phyloP scores from a whole-genome alignment of 64 coral and sea anemone species.

The Astreopora myriophthalma region DNA sequence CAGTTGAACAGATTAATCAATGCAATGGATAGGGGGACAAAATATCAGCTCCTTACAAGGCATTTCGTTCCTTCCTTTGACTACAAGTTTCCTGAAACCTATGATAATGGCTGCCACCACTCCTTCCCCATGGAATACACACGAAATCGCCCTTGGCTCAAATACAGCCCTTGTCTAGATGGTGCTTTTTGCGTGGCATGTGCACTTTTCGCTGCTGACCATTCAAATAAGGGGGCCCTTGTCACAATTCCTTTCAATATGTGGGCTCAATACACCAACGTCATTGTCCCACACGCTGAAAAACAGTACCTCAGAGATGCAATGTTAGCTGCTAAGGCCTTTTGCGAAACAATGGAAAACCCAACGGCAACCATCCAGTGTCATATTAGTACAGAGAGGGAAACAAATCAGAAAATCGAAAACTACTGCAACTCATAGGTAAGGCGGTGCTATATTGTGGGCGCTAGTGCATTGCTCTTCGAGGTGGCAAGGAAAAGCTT shows the following conservation, averaged over 20 bases:
- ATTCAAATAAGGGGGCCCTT: slow-evolving; percentile 7
- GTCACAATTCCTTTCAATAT: slow-evolving; percentile 33
- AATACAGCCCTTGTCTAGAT: slow-evolving; percentile 66
- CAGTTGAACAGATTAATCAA: not conserved
- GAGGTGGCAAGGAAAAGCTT: not conserved
- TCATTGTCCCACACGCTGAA: slow-evolving; percentile 19
- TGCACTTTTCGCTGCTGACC: slow-evolving; percentile 21
- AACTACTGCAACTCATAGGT: not conserved
- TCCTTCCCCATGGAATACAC: slow-evolving; percentile 52
- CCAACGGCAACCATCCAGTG: not conserved
- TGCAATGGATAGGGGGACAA: slow-evolving; percentile 11
- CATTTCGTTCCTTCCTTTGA: slow-evolving; percentile 21
- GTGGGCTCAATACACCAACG: slow-evolving; percentile 14
- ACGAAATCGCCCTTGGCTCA: slow-evolving; percentile 58
- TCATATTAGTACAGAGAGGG: not conserved
- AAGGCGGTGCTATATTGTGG: not conserved
- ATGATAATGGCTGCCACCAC: slow-evolving; percentile 37
- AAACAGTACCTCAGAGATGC: slow-evolving; percentile 44
- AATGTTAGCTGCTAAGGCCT: slow-evolving; percentile 24
- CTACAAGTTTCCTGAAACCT: slow-evolving; percentile 22
- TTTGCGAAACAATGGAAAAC: slow-evolving; percentile 22
- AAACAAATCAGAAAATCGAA: not conserved
- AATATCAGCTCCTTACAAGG: slow-evolving; percentile 14
- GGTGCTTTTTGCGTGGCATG: slow-evolving; percentile 48
- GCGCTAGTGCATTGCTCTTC: not conserved